A percentile compares a stretch with the other conserved stretches of the same genome.
These are phyloP conservation scores for Emberiza fucata DNA, from an alignment of 2,113 vertebrate genomes.

Conservation along the genomic window DNA sequence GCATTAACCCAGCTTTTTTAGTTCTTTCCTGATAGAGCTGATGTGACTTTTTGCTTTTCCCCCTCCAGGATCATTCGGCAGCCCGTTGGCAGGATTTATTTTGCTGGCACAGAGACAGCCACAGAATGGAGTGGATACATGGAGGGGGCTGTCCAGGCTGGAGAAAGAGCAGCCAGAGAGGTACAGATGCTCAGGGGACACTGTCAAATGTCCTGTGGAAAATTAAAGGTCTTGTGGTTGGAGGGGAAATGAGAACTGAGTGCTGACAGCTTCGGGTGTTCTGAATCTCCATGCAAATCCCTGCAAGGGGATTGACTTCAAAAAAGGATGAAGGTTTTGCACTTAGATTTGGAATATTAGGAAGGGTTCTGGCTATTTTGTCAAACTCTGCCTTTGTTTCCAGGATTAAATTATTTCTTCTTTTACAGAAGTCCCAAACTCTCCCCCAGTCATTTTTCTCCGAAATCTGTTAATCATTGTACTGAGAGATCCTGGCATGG, in stretches of 20 bases:
- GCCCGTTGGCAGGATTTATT: conserved; percentile 84
- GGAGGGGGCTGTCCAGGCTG: conserved; percentile 94
- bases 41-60: background rate
- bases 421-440: background rate
- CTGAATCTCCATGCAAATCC: background rate
- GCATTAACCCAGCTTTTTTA: background rate
- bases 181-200: conserved; percentile 50
- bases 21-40: background rate
- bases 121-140: conserved; percentile 98
- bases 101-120: conserved; percentile 94
- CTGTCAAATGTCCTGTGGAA: background rate
- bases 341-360: background rate
- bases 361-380: background rate
- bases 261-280: background rate
- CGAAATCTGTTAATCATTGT: background rate
- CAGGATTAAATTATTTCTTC: background rate
- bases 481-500: background rate
- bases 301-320: background rate
- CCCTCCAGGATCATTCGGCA: conserved; percentile 85
- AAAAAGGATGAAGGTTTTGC: background rate
- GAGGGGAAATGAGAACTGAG: background rate
- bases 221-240: background rate
- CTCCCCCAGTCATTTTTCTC: background rate
- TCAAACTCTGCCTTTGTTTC: background rate
- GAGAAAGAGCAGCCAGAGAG: conserved; percentile 93